Conservation (phyloP, 2,888 invertebrate genomes). For the Temnothorax ravouxi region DNA sequence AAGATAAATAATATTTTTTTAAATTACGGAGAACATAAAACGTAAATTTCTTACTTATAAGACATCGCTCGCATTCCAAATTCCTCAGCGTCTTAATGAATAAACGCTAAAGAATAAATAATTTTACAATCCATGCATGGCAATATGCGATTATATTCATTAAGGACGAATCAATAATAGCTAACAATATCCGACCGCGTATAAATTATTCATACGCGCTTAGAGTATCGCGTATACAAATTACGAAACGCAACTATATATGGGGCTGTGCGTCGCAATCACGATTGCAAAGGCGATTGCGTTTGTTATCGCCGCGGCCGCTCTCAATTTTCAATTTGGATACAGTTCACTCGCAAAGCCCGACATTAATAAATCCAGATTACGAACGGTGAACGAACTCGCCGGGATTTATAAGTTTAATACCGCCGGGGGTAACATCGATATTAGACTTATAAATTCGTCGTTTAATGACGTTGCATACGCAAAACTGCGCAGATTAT, state of each 20-base stretch:
- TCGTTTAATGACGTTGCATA: slow-evolving; percentile 65
- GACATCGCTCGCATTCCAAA: not conserved
- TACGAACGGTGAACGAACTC: slow-evolving; percentile 66
- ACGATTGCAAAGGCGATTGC: slow-evolving; percentile 48
- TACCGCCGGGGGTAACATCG: slow-evolving; percentile 49
- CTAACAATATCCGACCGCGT: slow-evolving; percentile 13
- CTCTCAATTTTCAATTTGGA: slow-evolving; percentile 61
- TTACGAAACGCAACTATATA: slow-evolving; percentile 45
- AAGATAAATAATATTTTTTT: not conserved
- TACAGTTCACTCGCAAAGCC: slow-evolving; percentile 63
- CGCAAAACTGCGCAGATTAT: slow-evolving; percentile 42
- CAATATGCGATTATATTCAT: not conserved
- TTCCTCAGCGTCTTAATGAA: not conserved
- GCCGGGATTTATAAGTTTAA: slow-evolving; percentile 74
- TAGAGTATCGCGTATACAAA: slow-evolving; percentile 45
- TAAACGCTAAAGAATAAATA: not conserved
- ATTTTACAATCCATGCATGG: not conserved
- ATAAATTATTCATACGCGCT: slow-evolving; percentile 54
- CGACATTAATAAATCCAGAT: slow-evolving; percentile 77
- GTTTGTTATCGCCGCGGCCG: slow-evolving; percentile 47
- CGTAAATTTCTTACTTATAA: not conserved
- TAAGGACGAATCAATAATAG: slow-evolving; percentile 26
- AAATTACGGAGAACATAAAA: not conserved
- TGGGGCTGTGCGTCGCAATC: slow-evolving; percentile 41
- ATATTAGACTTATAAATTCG: slow-evolving; percentile 75